Base-by-base conservation (phyloP, 2,888 invertebrate genomes). In the Agrochola litura region DNA sequence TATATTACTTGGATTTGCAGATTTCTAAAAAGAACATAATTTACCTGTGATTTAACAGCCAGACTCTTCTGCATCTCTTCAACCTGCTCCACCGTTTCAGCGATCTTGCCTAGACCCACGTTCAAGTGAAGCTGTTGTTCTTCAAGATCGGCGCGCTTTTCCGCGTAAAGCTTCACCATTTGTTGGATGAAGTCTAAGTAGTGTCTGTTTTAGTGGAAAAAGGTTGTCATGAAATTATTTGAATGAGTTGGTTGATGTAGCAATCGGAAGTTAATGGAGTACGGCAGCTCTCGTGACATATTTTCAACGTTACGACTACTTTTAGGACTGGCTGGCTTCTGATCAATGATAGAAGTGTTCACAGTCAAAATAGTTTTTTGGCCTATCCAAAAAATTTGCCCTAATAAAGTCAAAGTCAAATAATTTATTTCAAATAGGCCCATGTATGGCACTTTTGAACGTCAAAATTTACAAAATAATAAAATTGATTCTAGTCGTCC, bases 121-220 rank as follows among this genome's bases (percentile, higher is more conserved):
- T 99, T 99, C 92, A 99, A 97, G 96, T 99, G 99, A 41, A 99
- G 97, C 94, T 99, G 99, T 92, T 99, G 99, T 92, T 99, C 99
- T 94, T 99, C 99, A 76, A 99, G 97, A 94, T 99, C 99, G 6
- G 99, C 99, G 61, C 99, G 98, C 94, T 99, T 99, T 95, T 99
- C 99, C 86, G 99, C 98, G 96, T 99, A 99, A 83, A 99, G 95
- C 92, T 99, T 99, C 64, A 99, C 99, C 97, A 99, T 99, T 96
- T 99, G 99, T 95, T 99, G 99, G 92, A 99, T 99, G 93, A 99
- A 99, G 96, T 99, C 99, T 77, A 99, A 97, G 95, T 99, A 99
- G 96, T 99, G 99, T 78, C 98, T 97, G 92, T 60, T 25, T 67
- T 30, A 14, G 14, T 3, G 30, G 14, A 30, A 30, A 22, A 19